Evolutionary conservation across 1,140 invertebrate genomes (phyloP).

Genomic region (Agraylea sexmaculata): DNA sequence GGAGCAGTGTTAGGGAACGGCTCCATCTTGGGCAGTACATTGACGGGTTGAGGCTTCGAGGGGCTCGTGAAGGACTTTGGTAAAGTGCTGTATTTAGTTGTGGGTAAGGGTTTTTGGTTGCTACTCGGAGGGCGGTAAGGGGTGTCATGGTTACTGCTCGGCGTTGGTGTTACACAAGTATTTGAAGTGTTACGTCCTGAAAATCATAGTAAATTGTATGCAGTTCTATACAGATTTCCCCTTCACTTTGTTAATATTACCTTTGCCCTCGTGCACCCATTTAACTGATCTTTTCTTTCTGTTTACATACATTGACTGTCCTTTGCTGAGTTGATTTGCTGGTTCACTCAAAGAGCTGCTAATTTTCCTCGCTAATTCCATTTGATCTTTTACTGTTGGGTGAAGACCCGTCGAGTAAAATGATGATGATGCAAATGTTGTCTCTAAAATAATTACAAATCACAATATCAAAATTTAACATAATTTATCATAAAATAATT

Average conservation of each 20-base stretch:
- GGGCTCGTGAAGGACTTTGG: conserved; percentile 34
- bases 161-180: conserved; percentile 33
- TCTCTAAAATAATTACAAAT: conserved; percentile 65
- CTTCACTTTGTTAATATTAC: conserved; percentile 27
- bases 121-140: conserved; percentile 38
- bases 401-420: conserved; percentile 82
- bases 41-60: conserved; percentile 29
- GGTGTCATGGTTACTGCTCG: conserved; percentile 39
- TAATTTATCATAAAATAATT: too few relatives aligned
- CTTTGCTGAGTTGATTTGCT: conserved; percentile 82
- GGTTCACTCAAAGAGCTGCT: conserved; percentile 85
- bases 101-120: conserved; percentile 20
- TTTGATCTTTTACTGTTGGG: conserved; percentile 91
- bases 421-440: conserved; percentile 84
- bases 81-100: conserved; percentile 23
- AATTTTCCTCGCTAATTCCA: conserved; percentile 80
- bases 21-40: conserved; percentile 35
- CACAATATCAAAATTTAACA: too few relatives aligned
- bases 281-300: conserved; percentile 85
- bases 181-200: conserved; percentile 42
- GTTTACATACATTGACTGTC: conserved; percentile 92
- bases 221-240: neutral
- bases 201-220: conserved; percentile 9
- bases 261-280: conserved; percentile 84
- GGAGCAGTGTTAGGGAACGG: conserved; percentile 32